phyloP scores from a whole-genome alignment of 2,888 invertebrate species.

The Oasisia sp. region DNA sequence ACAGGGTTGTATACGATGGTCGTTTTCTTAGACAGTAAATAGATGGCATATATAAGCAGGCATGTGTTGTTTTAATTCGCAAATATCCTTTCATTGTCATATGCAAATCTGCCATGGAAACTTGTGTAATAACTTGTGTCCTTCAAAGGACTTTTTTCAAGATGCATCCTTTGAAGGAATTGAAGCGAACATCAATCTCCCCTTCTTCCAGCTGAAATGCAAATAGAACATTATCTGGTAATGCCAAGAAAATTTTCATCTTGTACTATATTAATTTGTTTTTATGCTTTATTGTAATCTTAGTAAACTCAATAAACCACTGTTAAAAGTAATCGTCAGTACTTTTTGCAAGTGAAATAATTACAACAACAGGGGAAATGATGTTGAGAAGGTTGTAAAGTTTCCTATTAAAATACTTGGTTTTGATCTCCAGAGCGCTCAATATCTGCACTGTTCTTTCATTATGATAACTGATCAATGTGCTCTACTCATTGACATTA shows the following conservation, averaged over 20 bases:
- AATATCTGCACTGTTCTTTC: too few relatives aligned
- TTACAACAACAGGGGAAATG: not conserved
- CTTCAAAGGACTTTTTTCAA: conserved; percentile 34
- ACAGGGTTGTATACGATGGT: not conserved
- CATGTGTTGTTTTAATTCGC: not conserved
- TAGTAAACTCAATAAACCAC: not conserved
- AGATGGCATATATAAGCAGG: not conserved
- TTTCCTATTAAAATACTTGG: not conserved
- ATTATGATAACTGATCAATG: too few relatives aligned
- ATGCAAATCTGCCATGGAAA: not conserved
- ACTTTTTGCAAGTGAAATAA: not conserved
- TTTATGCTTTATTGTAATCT: not conserved
- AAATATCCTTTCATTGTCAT: not conserved
- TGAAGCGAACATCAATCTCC: conserved; percentile 60
- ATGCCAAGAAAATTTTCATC: not conserved
- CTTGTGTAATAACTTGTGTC: conserved; percentile 18
- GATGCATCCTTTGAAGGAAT: conserved; percentile 63
- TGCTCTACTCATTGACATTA: too few relatives aligned
- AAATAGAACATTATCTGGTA: conserved; percentile 23
- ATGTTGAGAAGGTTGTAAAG: not conserved
- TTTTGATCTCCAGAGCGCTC: too few relatives aligned
- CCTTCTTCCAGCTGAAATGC: conserved; percentile 59
- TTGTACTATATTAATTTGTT: not conserved
- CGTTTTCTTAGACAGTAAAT: not conserved
- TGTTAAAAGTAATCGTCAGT: not conserved